A percentile compares a stretch with the other conserved stretches of the same genome.
Evolutionary conservation across 2,888 invertebrate genomes (phyloP).

Genomic region (Apamea monoglypha): DNA sequence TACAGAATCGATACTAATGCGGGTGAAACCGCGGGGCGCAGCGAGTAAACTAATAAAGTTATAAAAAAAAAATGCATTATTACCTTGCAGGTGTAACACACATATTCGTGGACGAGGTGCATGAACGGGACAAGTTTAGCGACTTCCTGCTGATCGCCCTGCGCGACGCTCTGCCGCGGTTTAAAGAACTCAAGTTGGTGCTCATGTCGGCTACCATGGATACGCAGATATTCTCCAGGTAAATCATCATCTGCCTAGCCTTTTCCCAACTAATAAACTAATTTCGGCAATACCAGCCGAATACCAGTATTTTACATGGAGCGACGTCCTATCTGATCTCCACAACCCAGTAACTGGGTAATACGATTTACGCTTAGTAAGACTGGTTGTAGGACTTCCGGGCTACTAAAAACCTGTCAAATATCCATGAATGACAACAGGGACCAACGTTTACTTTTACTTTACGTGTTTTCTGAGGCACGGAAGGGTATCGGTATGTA

Average conservation of each 20-base stretch:
- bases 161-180: slow-evolving; percentile 93
- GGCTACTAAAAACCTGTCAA: neutral
- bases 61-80: neutral
- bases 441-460: too few relatives aligned
- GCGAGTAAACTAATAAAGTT: too few relatives aligned
- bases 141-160: slow-evolving; percentile 97
- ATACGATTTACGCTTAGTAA: neutral
- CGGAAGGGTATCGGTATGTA: too few relatives aligned
- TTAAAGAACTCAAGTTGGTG: slow-evolving; percentile 94
- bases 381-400: neutral
- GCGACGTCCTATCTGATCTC: neutral
- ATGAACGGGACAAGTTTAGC: slow-evolving; percentile 97
- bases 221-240: slow-evolving; percentile 93
- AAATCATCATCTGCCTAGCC: neutral
- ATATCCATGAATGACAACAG: too few relatives aligned
- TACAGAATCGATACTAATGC: too few relatives aligned
- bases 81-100: slow-evolving; percentile 93
- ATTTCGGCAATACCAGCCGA: neutral
- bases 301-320: neutral
- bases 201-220: slow-evolving; percentile 99
- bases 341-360: neutral
- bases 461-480: too few relatives aligned
- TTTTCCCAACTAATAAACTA: neutral
- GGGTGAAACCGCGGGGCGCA: too few relatives aligned
- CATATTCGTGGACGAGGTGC: slow-evolving; percentile 97